Conservation (phyloP, 64 coral and sea anemone genomes). For the Dendronephthya gigantea region DNA sequence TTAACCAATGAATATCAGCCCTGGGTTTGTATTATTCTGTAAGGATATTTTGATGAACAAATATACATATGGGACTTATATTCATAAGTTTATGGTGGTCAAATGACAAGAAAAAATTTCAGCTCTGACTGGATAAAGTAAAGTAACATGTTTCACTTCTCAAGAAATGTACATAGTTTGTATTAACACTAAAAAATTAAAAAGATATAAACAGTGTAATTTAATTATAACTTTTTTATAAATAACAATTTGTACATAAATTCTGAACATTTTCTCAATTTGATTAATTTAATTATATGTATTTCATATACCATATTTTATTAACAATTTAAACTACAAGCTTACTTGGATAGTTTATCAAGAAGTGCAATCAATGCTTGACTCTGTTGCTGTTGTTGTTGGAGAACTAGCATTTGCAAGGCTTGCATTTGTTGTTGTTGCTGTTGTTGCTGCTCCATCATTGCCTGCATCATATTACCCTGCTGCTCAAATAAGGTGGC, state of each 20-base stretch:
- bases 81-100: too few species aligned
- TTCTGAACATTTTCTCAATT: not conserved
- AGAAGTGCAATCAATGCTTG: not conserved
- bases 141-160: too few species aligned
- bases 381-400: slow-evolving; percentile 8
- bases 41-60: too few species aligned
- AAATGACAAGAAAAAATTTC: too few species aligned
- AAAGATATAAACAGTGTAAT: not conserved
- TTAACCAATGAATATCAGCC: too few species aligned
- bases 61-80: too few species aligned
- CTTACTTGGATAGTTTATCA: not conserved
- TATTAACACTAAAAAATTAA: not conserved
- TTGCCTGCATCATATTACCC: not conserved
- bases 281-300: not conserved
- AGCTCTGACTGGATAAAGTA: too few species aligned
- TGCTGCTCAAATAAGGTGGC: slow-evolving; percentile 2
- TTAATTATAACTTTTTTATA: not conserved
- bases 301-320: not conserved
- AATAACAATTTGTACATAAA: not conserved
- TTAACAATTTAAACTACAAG: not conserved
- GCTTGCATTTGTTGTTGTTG: slow-evolving; percentile 35
- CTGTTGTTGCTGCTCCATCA: slow-evolving; percentile 26
- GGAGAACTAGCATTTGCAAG: not conserved
- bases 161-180: too few species aligned
- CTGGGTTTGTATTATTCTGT: too few species aligned